Evolutionary conservation across 64 coral and sea anemone genomes (phyloP), one percentile per base, ranked within the genome.

Genomic region (Anthopleura sola): DNA sequence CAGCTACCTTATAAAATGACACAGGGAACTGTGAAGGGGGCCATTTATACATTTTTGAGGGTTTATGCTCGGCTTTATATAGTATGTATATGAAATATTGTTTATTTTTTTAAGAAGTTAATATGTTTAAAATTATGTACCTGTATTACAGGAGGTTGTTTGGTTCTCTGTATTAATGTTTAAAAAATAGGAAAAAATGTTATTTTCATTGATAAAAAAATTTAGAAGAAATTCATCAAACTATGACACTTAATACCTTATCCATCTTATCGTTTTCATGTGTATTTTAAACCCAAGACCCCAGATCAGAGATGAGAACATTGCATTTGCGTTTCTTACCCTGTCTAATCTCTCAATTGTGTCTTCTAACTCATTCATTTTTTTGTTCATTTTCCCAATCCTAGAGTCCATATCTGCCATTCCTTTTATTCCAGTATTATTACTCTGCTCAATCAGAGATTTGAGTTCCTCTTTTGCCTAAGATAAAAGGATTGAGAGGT

Each of bases 361-460:
- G 18, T 87, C 89, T 49, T 98, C 92, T 6, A 94, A 49, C 20
- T 98, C 92, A 37, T 12, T 84, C 46, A 98, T 11, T 83, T 84
- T 87, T 71, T 88, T 86, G 79, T 86, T 98, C 1, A 98, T 47
- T 44, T 94, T 94, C 17, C 66, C 85, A 20, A 98, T 37, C 38
- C 92, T 77, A 36, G 75, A 91, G 38, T 98, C 95, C 82, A 98
- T 78, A 36, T 98, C 92, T 54, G 95, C 84, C 21, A 94, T 49
- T 76, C 95, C 95, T 34, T 88, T 94, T 9, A 98, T 47, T 13
- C 92, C 92, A 31, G 81, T 55, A 29, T 85, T 87, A 37, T 49
- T 94, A 24, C 66, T 91, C 29, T 98, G 58, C 24, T 98, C 92
- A 23, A 98, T 86, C 48, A 93, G 28, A 24, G 60, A 55, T 55